Base-by-base conservation (phyloP, 2,888 invertebrate species). In the Helicoverpa assulta region DNA sequence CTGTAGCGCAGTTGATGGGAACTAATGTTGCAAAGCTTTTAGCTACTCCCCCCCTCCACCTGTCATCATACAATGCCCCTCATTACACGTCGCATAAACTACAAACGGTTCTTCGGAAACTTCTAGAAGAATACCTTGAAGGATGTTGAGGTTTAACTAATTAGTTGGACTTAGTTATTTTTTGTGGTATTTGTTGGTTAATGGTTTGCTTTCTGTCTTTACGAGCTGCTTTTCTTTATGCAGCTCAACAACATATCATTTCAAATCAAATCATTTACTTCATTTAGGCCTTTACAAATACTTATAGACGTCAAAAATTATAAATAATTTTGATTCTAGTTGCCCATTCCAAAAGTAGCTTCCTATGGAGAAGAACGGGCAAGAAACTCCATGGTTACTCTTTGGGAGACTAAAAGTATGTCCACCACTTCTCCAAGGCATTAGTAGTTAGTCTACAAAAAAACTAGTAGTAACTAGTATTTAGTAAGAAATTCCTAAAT, bases 1-100 rank as follows among this genome's bases (percentile, higher is more conserved):
- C 87, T 83, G 82, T 82, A 80, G 81, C 85, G 76, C 86, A 81
- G 86, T 89, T 91, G 91, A 93, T 93, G 90, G 88, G 89, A 91
- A 92, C 91, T 93, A 93, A 93, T 92, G 93, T 90, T 86, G 86
- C 91, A 91, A 93, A 93, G 92, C 93, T 93, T 92, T 92, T 90
- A 92, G 89, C 84, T 43, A 43, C 59, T 10, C 52, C n/a, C n/a
- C 57, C 52, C 79, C 81, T 82, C 85, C 88, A 85, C 86, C 87
- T 87, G 85, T 84, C 84, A 78, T 85, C 80, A 85, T 76, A 87
- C 84, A 84, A 81, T 85, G 75, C 77, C 75, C 76, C 83, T 88
- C 83, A 88, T 86, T 85, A 78, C 71, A 74, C 70, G 63, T 77
- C 72, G 68, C 81, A 67, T 76, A 67, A 76, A 77, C 63, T 62